Evolutionary conservation across 2,797 vertebrate genomes (phyloP).

Genomic region (Pseudotriccus pelzelni): DNA sequence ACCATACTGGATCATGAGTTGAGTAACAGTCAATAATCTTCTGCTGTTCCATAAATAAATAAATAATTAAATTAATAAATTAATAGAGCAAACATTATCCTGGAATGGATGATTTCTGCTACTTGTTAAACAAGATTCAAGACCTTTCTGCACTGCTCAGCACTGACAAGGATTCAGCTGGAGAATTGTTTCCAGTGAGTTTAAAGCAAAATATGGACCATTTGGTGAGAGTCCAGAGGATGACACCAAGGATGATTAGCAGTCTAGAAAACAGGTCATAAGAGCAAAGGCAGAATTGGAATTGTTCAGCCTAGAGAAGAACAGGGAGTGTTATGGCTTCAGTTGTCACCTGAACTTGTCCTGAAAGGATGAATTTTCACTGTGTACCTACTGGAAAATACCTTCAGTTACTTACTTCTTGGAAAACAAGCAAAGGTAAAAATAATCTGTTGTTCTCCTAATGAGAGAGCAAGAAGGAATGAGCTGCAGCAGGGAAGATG

Average conservation of each 20-base stretch:
- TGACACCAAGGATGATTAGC: neutral
- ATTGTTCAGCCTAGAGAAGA: neutral
- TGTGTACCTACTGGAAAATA: neutral
- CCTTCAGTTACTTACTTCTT: neutral
- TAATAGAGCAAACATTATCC: neutral
- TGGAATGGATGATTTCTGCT: neutral
- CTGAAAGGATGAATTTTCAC: neutral
- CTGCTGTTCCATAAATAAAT: neutral
- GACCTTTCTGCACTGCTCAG: neutral
- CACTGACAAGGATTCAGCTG: neutral
- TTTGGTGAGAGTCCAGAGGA: neutral
- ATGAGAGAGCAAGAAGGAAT: neutral
- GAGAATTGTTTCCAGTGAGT: neutral
- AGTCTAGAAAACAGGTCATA: neutral
- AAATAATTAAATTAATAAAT: constrained; percentile 3
- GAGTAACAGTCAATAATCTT: constrained; percentile 13
- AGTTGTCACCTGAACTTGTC: neutral
- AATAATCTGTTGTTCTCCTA: neutral
- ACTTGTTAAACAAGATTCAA: neutral
- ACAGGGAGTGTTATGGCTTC: neutral
- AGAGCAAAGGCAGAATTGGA: neutral
- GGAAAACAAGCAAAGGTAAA: neutral
- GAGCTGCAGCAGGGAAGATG: neutral
- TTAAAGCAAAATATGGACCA: neutral
- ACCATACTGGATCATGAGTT: neutral